phyloP scores from a whole-genome alignment of 1,140 invertebrate genomes.

The Heliconius himera region DNA sequence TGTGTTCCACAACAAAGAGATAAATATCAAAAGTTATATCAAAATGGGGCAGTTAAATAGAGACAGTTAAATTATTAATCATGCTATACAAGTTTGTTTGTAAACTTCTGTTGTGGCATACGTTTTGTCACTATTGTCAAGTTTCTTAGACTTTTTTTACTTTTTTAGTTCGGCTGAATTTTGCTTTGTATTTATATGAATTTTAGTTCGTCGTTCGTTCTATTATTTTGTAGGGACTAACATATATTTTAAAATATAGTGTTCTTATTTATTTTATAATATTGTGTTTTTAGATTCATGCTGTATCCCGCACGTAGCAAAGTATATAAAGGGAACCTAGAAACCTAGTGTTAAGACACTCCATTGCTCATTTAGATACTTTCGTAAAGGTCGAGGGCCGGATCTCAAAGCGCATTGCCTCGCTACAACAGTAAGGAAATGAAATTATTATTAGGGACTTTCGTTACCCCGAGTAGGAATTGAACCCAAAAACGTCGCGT shows the following conservation, averaged over 20 bases:
- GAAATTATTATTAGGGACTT: no score
- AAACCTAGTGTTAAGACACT: no score
- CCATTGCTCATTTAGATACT: no score
- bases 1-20: background rate
- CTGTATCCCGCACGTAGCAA: no score
- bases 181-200: background rate
- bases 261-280: background rate
- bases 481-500: no score
- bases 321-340: no score
- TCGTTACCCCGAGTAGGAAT: no score
- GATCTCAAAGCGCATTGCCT: no score
- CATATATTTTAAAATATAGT: no score
- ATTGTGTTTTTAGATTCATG: background rate
- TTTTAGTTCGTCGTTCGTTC: background rate
- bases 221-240: background rate
- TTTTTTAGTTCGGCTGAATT: background rate
- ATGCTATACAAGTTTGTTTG: constrained; percentile 63
- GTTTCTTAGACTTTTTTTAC: background rate
- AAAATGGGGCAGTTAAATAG: constrained; percentile 6
- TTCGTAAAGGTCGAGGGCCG: no score
- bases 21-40: constrained; percentile 10
- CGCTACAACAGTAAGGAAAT: no score
- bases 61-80: constrained; percentile 50
- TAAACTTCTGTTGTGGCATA: constrained; percentile 60
- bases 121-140: constrained; percentile 53